phyloP scores from a whole-genome alignment of 2,113 vertebrate genomes.

The Romanogobio albipinnatus region DNA sequence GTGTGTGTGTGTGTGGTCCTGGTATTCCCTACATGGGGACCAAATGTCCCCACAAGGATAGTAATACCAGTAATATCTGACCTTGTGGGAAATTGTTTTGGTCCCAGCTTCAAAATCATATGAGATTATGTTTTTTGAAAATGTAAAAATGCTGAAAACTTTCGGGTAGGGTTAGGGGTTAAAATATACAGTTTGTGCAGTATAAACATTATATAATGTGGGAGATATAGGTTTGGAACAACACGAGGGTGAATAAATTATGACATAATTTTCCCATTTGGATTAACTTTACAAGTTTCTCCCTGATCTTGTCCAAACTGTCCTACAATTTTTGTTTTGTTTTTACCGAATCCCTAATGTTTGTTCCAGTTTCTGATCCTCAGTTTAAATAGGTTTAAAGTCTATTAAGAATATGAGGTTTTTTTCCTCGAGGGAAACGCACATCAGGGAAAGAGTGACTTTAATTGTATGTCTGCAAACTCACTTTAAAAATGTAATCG shows the following conservation, averaged over 20 bases:
- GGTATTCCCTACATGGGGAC: too few species aligned
- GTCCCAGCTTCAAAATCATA: too few species aligned
- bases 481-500: neutral
- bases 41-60: too few species aligned
- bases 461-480: neutral
- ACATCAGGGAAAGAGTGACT: neutral
- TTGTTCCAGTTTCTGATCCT: conserved; percentile 13
- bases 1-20: too few species aligned
- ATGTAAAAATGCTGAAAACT: too few species aligned
- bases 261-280: neutral
- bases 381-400: neutral
- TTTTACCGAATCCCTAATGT: neutral
- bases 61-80: too few species aligned
- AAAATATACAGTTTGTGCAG: too few species aligned
- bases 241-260: neutral
- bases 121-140: too few species aligned
- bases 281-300: neutral
- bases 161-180: too few species aligned
- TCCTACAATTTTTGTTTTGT: neutral
- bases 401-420: neutral
- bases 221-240: neutral
- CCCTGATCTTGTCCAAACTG: neutral
- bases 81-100: too few species aligned
- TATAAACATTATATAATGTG: too few species aligned
- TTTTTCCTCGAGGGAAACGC: neutral